phyloP scores from a whole-genome alignment of 2,888 invertebrate genomes.

The Drosophila lutescens region DNA sequence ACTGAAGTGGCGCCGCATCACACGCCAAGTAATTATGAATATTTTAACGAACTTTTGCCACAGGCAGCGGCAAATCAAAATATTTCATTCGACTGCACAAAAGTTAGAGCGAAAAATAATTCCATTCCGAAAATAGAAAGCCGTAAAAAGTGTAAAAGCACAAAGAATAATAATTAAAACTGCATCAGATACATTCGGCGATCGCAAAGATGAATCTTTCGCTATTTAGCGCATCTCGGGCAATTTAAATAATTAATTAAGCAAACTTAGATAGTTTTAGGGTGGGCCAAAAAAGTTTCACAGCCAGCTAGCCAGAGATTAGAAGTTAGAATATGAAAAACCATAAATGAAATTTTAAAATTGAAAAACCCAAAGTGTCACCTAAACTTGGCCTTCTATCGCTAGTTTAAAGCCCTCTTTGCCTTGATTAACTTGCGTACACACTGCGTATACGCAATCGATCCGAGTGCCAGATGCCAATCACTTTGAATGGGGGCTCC shows the following conservation, averaged over 20 bases:
- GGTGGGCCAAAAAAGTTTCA: constrained; percentile 14
- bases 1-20: constrained; percentile 70
- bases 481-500: constrained; percentile 15
- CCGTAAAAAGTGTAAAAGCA: constrained; percentile 18
- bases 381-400: constrained; percentile 9
- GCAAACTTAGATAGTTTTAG: constrained; percentile 56
- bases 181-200: constrained; percentile 34
- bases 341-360: background rate
- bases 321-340: background rate
- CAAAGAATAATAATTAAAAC: constrained; percentile 52
- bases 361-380: background rate
- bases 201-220: constrained; percentile 56
- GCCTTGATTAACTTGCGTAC: constrained; percentile 20
- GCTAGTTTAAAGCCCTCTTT: background rate
- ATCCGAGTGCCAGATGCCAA: constrained; percentile 38
- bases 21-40: constrained; percentile 79
- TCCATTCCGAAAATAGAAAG: constrained; percentile 60
- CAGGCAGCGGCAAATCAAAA: constrained; percentile 78
- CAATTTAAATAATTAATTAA: constrained; percentile 66
- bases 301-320: background rate
- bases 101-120: constrained; percentile 72
- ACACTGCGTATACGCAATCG: constrained; percentile 44
- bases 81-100: constrained; percentile 72
- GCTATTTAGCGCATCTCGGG: constrained; percentile 53
- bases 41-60: constrained; percentile 80